Percentiles rank a stretch among this genome's conserved stretches.
Evolutionary conservation across 2,113 vertebrate genomes (phyloP).

Genomic region (Cynopterus brachyotis): DNA sequence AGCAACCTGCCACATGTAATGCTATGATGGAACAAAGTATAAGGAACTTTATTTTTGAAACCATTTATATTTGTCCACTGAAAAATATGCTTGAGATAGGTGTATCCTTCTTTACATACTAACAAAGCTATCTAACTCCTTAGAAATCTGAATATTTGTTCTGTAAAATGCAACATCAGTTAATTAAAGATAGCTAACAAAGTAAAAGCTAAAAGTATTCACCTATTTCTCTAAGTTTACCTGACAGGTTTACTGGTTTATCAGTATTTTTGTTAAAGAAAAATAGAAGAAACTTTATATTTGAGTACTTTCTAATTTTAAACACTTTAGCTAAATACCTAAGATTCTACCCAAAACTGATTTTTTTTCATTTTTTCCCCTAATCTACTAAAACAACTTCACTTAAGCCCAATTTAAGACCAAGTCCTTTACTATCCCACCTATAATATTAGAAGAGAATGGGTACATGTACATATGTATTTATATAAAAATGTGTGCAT

Average conservation of each 20-base stretch:
- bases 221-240: slow-evolving; percentile 17
- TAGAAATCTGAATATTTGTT: slow-evolving; percentile 37
- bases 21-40: background rate
- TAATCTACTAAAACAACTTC: background rate
- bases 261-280: background rate
- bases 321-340: background rate
- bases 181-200: slow-evolving; percentile 24
- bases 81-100: background rate
- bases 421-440: background rate
- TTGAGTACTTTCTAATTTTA: slow-evolving; percentile 19
- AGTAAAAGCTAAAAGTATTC: slow-evolving; percentile 14
- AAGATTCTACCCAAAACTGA: background rate
- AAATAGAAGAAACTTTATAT: background rate
- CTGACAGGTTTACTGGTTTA: background rate
- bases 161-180: background rate
- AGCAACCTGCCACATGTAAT: background rate
- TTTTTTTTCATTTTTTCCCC: background rate
- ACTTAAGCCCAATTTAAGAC: slow-evolving; percentile 7
- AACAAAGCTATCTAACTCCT: background rate
- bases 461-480: background rate
- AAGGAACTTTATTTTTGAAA: background rate
- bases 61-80: background rate
- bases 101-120: background rate
- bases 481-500: background rate
- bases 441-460: background rate